Percentiles rank a stretch among this genome's conserved stretches.
These are phyloP conservation scores for Formica exsecta DNA, from an alignment of 1,140 invertebrate genomes.

Conservation along the genomic window DNA sequence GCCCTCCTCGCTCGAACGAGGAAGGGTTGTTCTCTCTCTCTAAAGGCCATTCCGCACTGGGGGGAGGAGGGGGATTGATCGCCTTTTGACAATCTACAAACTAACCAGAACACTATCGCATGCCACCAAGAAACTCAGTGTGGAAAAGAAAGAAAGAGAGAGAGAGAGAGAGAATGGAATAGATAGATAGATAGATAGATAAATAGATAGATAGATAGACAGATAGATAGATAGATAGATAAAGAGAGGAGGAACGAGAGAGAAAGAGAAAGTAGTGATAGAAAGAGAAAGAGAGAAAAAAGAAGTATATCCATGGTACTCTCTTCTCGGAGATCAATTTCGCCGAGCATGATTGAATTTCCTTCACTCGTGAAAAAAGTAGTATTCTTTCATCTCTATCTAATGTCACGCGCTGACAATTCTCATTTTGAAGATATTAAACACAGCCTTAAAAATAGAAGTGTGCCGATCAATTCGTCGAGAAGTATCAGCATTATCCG, in stretches of 20 bases:
- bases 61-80: conserved; percentile 36
- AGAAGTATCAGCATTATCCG: conserved; percentile 54
- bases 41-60: conserved; percentile 66
- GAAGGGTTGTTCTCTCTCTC: conserved; percentile 57
- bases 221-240: conserved; percentile 57
- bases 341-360: background rate
- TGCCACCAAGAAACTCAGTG: conserved; percentile 80
- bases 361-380: conserved; percentile 2
- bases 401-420: conserved; percentile 23
- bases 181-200: conserved; percentile 37
- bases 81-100: conserved; percentile 65
- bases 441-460: background rate
- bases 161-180: conserved; percentile 15
- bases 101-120: conserved; percentile 79
- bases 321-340: conserved; percentile 36
- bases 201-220: conserved; percentile 36
- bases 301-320: conserved; percentile 60
- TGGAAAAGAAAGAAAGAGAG: conserved; percentile 48
- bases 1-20: conserved; percentile 65
- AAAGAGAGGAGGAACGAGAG: conserved; percentile 14
- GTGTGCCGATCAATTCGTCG: background rate
- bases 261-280: conserved; percentile 17
- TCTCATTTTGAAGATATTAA: conserved; percentile 25
- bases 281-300: conserved; percentile 58
- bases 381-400: conserved; percentile 17